Base-by-base conservation (phyloP, 2,888 invertebrate genomes). In the Matsumyia berberina region DNA sequence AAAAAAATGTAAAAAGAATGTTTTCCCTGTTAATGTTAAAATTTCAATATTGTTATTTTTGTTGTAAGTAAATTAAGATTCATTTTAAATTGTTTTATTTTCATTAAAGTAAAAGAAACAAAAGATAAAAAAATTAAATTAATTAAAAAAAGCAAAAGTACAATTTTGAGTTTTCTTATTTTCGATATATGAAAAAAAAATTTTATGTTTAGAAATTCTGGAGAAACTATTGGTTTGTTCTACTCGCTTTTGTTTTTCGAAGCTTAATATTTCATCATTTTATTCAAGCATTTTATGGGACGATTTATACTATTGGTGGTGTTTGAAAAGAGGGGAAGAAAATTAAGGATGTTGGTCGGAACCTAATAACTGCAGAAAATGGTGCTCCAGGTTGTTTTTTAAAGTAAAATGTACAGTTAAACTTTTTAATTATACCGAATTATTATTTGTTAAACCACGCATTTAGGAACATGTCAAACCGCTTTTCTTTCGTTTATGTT, bases 21-120 rank as follows among this genome's bases (percentile, higher is more conserved):
- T 42, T 66, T 80, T 76, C 73, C 67, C 66, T 83, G 74, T 64
- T 85, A 85, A 64, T 76, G 74, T 74, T 80, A 64, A 74, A 85
- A 69, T 85, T n/a, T 80, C 29, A 64, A 73, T 85, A 85, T 64
- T 85, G 79, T 80, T 85, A 85, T 80, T 69, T 80, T 85, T 74
- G 85, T 85, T 85, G 64, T 85, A 80, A 85, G 83, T 85, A 76
- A 66, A 39, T 66, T 85, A 85, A 76, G 74, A 53, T 60, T 79
- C 35, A 69, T 80, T 85, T 80, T 70, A 57, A 74, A 74, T 76
- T 79, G 80, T 80, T 85, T 80, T 79, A 80, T 70, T 85, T 85
- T 85, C 70, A 80, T 70, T 64, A 39, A 58, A 73, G 24, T 67
- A 55, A 74, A 74, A 74, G 46, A 39, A 60, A 37, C 9, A 55